These are phyloP conservation scores for Myotis vivesi DNA, from an alignment of 2,797 vertebrate genomes.

Conservation along the genomic window DNA sequence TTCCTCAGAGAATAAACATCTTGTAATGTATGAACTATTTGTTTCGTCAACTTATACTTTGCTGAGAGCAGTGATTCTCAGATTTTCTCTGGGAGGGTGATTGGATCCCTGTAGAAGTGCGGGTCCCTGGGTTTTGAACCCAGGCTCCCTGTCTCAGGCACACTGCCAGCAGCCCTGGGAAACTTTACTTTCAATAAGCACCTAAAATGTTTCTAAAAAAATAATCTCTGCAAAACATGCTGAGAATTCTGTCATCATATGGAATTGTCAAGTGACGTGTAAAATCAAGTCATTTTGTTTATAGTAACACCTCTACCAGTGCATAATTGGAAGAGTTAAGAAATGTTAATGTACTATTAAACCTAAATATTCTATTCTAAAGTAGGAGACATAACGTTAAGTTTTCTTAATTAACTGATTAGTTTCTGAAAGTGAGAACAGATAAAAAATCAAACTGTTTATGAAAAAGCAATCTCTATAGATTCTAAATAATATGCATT, in stretches of 20 bases:
- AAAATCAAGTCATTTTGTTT: neutral
- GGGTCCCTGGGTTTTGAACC: neutral
- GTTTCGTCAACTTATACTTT: neutral
- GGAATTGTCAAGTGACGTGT: neutral
- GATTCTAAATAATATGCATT: neutral
- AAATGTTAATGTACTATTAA: neutral
- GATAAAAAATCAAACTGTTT: neutral
- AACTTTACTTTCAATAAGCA: neutral
- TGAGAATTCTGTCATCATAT: neutral
- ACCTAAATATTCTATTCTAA: neutral
- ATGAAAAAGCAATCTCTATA: neutral
- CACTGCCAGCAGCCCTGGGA: neutral
- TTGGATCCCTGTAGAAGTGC: neutral
- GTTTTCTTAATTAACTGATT: neutral
- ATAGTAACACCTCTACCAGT: neutral
- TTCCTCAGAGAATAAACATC: neutral
- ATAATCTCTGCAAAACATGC: neutral
- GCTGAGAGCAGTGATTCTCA: neutral
- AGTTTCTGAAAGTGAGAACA: neutral
- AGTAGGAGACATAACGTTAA: neutral
- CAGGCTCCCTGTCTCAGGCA: neutral
- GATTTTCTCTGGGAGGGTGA: neutral
- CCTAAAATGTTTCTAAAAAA: neutral
- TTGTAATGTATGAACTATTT: neutral
- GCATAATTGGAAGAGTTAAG: neutral